Conservation (phyloP, 2,797 vertebrate species). For the Syngnathus acus region DNA sequence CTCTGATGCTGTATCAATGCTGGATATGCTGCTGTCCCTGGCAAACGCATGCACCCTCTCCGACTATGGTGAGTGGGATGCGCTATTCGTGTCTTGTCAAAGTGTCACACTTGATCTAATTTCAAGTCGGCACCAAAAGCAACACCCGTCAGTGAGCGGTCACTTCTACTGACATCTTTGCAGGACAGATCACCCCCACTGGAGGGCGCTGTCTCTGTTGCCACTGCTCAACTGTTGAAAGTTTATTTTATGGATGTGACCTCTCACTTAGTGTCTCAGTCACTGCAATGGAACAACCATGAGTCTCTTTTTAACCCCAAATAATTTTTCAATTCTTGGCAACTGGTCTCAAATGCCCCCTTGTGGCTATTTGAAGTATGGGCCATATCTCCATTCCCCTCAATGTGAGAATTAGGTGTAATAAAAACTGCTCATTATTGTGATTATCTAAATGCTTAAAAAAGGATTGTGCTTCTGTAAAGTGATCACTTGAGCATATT, state of each 20-base stretch:
- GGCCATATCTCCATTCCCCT: background rate
- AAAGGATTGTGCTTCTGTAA: background rate
- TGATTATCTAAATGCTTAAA: too few relatives aligned
- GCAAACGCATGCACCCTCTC: conserved; percentile 88
- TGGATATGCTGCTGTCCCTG: conserved; percentile 93
- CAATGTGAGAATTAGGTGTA: background rate
- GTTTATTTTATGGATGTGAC: conserved; percentile 6
- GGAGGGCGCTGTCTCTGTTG: conserved; percentile 17
- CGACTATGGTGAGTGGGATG: conserved; percentile 78
- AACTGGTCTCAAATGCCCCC: background rate
- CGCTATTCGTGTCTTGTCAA: conserved; percentile 2
- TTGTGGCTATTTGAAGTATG: background rate
- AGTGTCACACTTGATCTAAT: conserved; percentile 15
- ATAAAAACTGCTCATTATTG: too few relatives aligned
- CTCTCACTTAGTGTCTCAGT: background rate
- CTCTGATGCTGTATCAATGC: conserved; percentile 92
- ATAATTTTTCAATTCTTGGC: too few relatives aligned
- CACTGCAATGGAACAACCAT: too few relatives aligned
- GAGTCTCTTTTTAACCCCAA: too few relatives aligned
- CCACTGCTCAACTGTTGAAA: conserved; percentile 23
- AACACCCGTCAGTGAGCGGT: conserved; percentile 24
- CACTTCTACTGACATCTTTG: conserved; percentile 26
- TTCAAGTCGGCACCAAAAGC: conserved; percentile 11
- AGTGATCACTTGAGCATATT: background rate
- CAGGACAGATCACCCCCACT: conserved; percentile 29